A percentile compares a stretch with the other conserved stretches of the same genome.
phyloP scores from a whole-genome alignment of 2,797 vertebrate species.

The Prionace glauca region DNA sequence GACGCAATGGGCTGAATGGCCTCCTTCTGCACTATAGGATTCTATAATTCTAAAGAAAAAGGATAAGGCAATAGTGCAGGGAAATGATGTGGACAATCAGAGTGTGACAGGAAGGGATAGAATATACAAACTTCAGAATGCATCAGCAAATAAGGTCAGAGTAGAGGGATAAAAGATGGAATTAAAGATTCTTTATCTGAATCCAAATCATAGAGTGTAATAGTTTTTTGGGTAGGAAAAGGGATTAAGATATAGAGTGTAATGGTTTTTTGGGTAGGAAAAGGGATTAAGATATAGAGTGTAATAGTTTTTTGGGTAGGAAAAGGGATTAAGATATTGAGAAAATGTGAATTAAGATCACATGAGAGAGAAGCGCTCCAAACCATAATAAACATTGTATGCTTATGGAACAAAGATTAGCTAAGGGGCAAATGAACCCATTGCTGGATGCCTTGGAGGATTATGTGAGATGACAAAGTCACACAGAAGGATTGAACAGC shows the following conservation, averaged over 20 bases:
- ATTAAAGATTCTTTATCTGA: no score
- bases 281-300: neutral
- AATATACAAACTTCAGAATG: no score
- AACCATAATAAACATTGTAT: neutral
- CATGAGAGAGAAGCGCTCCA: neutral
- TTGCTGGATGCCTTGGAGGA: neutral
- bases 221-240: neutral
- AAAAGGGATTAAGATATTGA: neutral
- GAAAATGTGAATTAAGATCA: neutral
- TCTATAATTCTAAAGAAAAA: no score
- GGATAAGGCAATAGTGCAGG: no score
- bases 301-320: neutral
- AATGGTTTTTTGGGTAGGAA: neutral
- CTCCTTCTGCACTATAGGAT: no score
- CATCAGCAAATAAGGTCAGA: no score
- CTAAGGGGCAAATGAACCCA: neutral
- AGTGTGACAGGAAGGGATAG: no score
- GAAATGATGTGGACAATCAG: no score
- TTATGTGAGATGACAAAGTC: neutral
- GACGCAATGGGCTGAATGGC: no score
- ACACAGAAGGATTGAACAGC: neutral
- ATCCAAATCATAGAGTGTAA: no score
- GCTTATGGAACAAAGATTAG: neutral
- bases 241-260: neutral
- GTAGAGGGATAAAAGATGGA: no score